Evolutionary conservation across 2,113 vertebrate genomes (phyloP).

Genomic region (Tetrax tetrax): DNA sequence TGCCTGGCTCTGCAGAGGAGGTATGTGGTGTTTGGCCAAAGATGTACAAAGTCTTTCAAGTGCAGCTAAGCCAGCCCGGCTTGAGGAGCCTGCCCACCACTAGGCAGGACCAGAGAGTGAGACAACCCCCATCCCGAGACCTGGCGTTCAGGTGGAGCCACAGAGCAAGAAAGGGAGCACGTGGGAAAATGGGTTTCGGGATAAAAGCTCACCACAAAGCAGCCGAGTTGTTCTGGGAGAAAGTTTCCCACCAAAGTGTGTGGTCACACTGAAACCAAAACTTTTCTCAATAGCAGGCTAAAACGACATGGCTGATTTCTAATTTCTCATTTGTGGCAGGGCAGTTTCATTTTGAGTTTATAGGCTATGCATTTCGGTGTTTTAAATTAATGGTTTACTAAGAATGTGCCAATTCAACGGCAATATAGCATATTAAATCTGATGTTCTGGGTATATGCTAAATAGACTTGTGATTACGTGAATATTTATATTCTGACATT

Average conservation of each 20-base stretch:
- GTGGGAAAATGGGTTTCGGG: not conserved
- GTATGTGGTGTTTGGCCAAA: not conserved
- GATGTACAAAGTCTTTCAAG: not conserved
- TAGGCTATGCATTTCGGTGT: not conserved
- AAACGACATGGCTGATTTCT: not conserved
- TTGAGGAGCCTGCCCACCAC: not conserved
- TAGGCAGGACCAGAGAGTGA: not conserved
- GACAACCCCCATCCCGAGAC: not conserved
- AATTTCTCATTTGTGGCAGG: not conserved
- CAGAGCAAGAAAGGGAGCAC: rapidly evolving
- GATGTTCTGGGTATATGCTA: not conserved
- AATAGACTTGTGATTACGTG: not conserved
- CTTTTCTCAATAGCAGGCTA: not conserved
- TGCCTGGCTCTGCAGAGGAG: not conserved
- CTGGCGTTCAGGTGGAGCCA: not conserved
- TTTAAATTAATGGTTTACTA: not conserved
- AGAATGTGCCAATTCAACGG: not conserved
- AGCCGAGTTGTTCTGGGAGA: not conserved
- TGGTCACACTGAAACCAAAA: not conserved
- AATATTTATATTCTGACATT: not conserved
- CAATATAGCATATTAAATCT: not conserved
- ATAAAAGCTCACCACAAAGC: not conserved
- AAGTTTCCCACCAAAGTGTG: not conserved
- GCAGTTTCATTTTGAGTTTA: not conserved
- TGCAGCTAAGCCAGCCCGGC: not conserved